Conservation (phyloP, 2,113 vertebrate species). For the Rhinolophus ferrumequinum region DNA sequence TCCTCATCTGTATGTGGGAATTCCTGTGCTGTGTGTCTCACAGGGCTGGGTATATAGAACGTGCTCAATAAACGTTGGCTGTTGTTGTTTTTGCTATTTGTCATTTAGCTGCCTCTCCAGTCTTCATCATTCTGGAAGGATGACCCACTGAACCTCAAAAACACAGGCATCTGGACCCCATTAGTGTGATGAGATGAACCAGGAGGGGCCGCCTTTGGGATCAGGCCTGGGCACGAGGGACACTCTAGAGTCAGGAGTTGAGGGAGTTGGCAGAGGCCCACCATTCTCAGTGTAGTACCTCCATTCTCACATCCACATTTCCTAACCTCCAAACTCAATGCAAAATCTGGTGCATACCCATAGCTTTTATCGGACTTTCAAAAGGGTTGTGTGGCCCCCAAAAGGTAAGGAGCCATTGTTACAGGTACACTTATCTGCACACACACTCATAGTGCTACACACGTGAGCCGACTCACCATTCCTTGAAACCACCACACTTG, state of each 20-base stretch:
- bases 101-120: not conserved
- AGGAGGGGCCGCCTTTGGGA: not conserved
- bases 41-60: rapidly evolving
- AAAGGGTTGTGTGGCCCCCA: rapidly evolving
- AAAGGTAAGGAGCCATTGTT: too few relatives aligned
- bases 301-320: not conserved
- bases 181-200: not conserved
- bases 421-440: rapidly evolving
- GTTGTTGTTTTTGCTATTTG: not conserved
- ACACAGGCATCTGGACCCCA: not conserved
- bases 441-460: rapidly evolving
- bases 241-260: not conserved
- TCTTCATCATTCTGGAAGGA: not conserved
- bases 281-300: rapidly evolving
- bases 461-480: rapidly evolving
- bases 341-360: not conserved
- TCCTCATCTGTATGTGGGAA: rapidly evolving
- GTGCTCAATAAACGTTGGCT: rapidly evolving
- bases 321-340: not conserved
- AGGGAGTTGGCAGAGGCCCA: not conserved
- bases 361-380: not conserved
- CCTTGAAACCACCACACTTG: not conserved
- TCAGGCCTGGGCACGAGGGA: not conserved
- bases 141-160: not conserved
- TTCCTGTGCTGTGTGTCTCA: rapidly evolving